phyloP scores from a whole-genome alignment of 2,113 vertebrate species.

The Tenebrosternarchus preto region DNA sequence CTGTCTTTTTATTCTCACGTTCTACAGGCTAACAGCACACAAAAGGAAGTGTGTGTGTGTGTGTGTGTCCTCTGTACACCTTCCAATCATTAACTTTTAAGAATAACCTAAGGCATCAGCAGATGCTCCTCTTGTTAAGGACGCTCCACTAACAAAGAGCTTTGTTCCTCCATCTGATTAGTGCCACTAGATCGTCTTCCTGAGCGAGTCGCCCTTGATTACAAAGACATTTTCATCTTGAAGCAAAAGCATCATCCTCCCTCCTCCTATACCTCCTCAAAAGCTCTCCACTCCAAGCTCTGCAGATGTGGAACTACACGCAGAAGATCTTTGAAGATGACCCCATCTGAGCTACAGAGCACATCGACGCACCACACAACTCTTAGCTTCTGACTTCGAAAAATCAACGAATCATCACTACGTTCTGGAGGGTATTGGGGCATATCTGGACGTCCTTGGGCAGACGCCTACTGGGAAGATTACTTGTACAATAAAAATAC shows the following conservation, averaged over 20 bases:
- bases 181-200: constrained; percentile 29
- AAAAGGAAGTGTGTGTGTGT: constrained; percentile 37
- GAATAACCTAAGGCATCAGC: constrained; percentile 50
- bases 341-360: not conserved
- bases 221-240: constrained; percentile 43
- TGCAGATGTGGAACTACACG: not conserved
- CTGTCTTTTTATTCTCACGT: constrained; percentile 22
- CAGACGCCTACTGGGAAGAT: too few relatives aligned
- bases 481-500: not conserved
- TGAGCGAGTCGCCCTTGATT: constrained; percentile 43
- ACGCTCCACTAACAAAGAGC: constrained; percentile 37
- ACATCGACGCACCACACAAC: not conserved
- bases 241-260: not conserved
- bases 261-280: not conserved
- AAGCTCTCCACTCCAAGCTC: not conserved
- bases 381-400: not conserved
- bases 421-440: not conserved
- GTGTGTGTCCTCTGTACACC: constrained; percentile 33
- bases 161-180: constrained; percentile 34
- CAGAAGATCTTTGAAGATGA: not conserved
- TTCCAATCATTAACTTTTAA: constrained; percentile 52
- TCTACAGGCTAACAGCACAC: constrained; percentile 14
- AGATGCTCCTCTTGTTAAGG: constrained; percentile 41
- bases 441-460: not conserved
- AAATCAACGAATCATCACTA: not conserved